Percentiles rank a stretch among this genome's conserved stretches.
These are phyloP conservation scores for Rhinogobio ventralis DNA, from an alignment of 2,797 vertebrate species.

Conservation along the genomic window DNA sequence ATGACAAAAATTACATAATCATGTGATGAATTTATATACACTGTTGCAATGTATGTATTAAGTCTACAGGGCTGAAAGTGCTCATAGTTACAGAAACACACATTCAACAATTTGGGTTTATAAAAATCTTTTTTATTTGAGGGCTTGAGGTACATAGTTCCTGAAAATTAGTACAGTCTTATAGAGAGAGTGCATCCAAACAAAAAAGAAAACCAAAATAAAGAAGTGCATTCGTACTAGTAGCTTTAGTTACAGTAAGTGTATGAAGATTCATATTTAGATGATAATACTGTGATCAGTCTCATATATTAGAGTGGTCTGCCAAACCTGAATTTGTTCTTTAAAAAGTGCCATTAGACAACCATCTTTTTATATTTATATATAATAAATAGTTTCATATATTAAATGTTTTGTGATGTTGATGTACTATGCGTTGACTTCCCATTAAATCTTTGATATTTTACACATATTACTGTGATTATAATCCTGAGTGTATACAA, in stretches of 20 bases:
- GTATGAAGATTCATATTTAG: neutral
- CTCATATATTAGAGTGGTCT: neutral
- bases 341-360: neutral
- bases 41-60: neutral
- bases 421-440: neutral
- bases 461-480: neutral
- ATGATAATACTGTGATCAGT: neutral
- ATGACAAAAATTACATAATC: neutral
- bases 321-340: neutral
- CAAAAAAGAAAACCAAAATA: neutral
- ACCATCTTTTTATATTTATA: neutral
- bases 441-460: neutral
- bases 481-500: slow-evolving; percentile 37
- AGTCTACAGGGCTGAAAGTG: neutral
- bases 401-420: neutral
- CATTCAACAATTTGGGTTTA: neutral
- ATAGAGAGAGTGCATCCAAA: slow-evolving; percentile 19
- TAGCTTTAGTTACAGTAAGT: neutral
- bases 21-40: neutral
- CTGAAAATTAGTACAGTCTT: slow-evolving; percentile 12
- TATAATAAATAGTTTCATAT: neutral
- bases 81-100: neutral
- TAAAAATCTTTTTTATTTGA: slow-evolving; percentile 14
- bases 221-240: neutral
- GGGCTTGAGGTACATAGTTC: slow-evolving; percentile 21